These are phyloP conservation scores for Hemicordylus capensis DNA, from an alignment of 2,113 vertebrate species.

Conservation along the genomic window DNA sequence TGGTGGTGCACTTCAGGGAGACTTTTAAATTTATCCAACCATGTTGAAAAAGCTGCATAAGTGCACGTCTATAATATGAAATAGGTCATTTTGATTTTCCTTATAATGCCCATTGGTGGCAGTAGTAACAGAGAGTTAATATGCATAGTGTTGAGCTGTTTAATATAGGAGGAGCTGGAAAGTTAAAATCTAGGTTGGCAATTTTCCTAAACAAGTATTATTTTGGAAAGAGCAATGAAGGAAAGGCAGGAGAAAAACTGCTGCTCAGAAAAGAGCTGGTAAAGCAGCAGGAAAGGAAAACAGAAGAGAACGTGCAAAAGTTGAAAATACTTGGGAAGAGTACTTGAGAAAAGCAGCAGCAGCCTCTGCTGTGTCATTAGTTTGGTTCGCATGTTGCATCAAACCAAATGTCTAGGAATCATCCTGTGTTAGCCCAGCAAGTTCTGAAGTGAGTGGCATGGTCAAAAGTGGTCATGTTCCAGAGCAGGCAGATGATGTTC, in stretches of 20 bases:
- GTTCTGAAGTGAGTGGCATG: too few relatives aligned
- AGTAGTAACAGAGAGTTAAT: not conserved
- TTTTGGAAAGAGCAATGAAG: not conserved
- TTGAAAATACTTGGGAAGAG: too few relatives aligned
- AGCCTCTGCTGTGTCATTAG: not conserved
- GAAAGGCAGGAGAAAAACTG: not conserved
- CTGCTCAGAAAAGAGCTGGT: not conserved
- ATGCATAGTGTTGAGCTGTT: not conserved
- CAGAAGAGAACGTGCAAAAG: not conserved
- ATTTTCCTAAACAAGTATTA: not conserved
- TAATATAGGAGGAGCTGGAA: not conserved
- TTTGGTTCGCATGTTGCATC: not conserved
- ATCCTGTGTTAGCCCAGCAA: too few relatives aligned
- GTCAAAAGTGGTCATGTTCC: too few relatives aligned
- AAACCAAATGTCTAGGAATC: too few relatives aligned
- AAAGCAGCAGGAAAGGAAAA: not conserved
- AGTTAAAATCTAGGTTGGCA: not conserved
- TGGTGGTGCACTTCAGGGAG: not conserved
- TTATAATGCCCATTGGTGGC: not conserved
- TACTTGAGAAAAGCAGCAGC: not conserved
- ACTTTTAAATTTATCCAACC: constrained; percentile 13
- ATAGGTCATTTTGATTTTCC: not conserved
- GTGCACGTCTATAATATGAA: constrained; percentile 15
- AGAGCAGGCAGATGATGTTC: too few relatives aligned
- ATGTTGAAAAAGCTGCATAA: constrained; percentile 27